Conservation (phyloP, 2,888 invertebrate genomes). For the Amphipoea lucens region DNA sequence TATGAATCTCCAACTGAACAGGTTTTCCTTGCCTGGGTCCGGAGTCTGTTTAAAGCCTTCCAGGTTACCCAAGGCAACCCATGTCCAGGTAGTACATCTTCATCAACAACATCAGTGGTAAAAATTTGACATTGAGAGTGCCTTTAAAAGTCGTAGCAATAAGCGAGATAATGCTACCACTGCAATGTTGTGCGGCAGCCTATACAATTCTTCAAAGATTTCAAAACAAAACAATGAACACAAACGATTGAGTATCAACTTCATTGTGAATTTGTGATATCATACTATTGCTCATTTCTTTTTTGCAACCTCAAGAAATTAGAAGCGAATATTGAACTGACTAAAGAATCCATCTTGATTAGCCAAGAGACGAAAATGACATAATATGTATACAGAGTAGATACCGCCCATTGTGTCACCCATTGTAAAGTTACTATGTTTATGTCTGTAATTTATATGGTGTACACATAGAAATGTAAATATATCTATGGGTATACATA, state of each 20-base stretch:
- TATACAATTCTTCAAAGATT: not conserved
- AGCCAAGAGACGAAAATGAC: constrained; percentile 7
- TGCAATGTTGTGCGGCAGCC: too few species aligned
- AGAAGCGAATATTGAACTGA: not conserved
- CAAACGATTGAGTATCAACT: not conserved
- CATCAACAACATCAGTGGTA: not conserved
- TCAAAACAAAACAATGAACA: not conserved
- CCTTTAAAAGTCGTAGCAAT: not conserved
- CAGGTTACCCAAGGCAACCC: too few species aligned
- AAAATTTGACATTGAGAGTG: not conserved
- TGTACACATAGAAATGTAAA: too few species aligned
- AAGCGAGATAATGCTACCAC: too few species aligned
- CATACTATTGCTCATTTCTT: not conserved
- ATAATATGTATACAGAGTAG: not conserved
- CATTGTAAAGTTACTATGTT: too few species aligned
- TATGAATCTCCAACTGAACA: too few species aligned
- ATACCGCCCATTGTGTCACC: not conserved
- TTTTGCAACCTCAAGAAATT: not conserved
- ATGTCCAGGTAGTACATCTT: not conserved
- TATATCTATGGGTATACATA: too few species aligned
- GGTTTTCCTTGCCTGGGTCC: not conserved
- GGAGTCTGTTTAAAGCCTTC: not conserved
- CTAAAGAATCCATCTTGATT: constrained; percentile 8
- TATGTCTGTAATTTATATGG: too few species aligned
- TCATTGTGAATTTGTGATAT: not conserved